These are phyloP conservation scores for Scartelaos histophorus DNA, from an alignment of 2,113 vertebrate species.

Conservation along the genomic window DNA sequence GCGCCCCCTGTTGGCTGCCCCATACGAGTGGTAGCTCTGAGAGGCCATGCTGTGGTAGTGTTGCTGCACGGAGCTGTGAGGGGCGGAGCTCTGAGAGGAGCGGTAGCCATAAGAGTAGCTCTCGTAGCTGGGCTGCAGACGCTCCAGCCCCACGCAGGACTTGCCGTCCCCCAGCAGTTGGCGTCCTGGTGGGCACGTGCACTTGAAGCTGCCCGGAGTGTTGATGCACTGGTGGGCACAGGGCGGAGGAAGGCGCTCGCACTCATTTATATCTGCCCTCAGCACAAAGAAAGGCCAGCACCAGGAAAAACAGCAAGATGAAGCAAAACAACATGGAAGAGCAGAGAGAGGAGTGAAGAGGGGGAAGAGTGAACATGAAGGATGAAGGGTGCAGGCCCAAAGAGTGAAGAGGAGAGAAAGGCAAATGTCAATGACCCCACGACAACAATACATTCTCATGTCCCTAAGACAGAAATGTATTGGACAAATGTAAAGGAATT, in stretches of 20 bases:
- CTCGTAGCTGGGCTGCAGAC: slow-evolving; percentile 86
- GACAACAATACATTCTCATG: slow-evolving; percentile 55
- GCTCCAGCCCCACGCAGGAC: slow-evolving; percentile 94
- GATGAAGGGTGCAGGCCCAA: slow-evolving; percentile 32
- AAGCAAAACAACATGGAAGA: background rate
- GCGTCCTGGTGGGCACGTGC: slow-evolving; percentile 89
- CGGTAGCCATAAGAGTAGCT: slow-evolving; percentile 84
- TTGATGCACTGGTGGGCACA: slow-evolving; percentile 94
- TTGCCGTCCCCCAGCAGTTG: slow-evolving; percentile 94
- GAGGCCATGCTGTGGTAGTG: slow-evolving; percentile 90
- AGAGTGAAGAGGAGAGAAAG: slow-evolving; percentile 59
- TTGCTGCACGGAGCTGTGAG: slow-evolving; percentile 80
- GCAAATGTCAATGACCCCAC: slow-evolving; percentile 72
- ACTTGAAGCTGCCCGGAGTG: slow-evolving; percentile 95
- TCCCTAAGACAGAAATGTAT: slow-evolving; percentile 67
- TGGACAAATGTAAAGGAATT: slow-evolving; percentile 20
- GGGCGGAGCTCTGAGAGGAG: slow-evolving; percentile 81
- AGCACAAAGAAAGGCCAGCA: slow-evolving; percentile 69
- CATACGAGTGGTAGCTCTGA: slow-evolving; percentile 88
- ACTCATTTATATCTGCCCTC: slow-evolving; percentile 97
- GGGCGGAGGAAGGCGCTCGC: slow-evolving; percentile 87
- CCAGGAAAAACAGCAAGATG: slow-evolving; percentile 40
- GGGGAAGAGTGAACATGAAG: background rate
- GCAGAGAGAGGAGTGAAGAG: slow-evolving; percentile 11
- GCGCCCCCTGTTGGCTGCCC: slow-evolving; percentile 79